Conservation (phyloP, 2,113 vertebrate genomes). For the Dicerorhinus sumatrensis region DNA sequence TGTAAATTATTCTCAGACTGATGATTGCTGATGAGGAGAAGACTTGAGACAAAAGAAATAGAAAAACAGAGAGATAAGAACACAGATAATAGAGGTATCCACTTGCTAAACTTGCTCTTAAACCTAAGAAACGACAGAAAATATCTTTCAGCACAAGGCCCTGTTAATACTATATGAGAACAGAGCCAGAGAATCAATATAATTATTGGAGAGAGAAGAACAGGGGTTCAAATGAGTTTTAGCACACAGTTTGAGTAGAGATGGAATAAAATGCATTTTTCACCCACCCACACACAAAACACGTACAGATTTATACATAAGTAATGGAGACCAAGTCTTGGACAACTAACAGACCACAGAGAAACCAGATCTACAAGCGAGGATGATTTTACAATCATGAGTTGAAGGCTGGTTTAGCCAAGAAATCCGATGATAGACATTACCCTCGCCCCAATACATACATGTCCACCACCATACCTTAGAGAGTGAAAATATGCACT, state of each 20-base stretch:
- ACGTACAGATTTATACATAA: not conserved
- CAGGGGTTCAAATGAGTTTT: conserved; percentile 41
- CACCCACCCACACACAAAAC: not conserved
- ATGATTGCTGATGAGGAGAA: not conserved
- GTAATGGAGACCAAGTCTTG: not conserved
- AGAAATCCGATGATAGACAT: not conserved
- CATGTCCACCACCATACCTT: not conserved
- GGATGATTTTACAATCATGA: conserved; percentile 9
- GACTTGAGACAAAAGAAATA: conserved; percentile 41
- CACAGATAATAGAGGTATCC: conserved; percentile 37
- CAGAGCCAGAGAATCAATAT: conserved; percentile 16
- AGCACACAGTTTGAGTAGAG: conserved; percentile 30
- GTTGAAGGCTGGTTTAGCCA: not conserved
- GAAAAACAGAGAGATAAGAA: conserved; percentile 38
- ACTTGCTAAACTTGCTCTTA: conserved; percentile 66
- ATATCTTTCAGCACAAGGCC: conserved; percentile 21
- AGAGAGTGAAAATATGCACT: not conserved
- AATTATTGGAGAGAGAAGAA: conserved; percentile 48
- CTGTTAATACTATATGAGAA: conserved; percentile 38
- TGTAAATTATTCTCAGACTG: conserved; percentile 34
- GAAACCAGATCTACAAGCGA: conserved; percentile 28
- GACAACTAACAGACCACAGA: conserved; percentile 41
- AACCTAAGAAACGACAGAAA: conserved; percentile 64
- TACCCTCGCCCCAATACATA: not conserved
- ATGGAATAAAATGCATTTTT: conserved; percentile 51